Evolutionary conservation across 2,888 invertebrate genomes (phyloP).

Genomic region (Tortrix viridana): DNA sequence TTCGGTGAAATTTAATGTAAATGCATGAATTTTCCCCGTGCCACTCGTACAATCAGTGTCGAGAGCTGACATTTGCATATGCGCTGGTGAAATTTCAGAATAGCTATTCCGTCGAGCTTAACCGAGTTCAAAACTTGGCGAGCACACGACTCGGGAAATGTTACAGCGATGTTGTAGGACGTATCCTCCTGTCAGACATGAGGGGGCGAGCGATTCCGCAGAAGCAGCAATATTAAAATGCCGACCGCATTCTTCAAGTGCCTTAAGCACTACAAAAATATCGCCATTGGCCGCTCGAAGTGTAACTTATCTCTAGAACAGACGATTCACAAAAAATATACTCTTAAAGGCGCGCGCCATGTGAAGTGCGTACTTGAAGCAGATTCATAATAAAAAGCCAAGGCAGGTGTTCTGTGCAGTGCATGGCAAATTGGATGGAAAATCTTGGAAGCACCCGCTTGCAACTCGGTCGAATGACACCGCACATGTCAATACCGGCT

Average conservation of each 20-base stretch:
- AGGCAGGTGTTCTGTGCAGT: slow-evolving; percentile 61
- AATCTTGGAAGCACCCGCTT: slow-evolving; percentile 55
- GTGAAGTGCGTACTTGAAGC: slow-evolving; percentile 58
- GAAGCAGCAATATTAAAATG: slow-evolving; percentile 59
- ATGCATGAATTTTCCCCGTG: slow-evolving; percentile 81
- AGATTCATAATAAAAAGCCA: slow-evolving; percentile 60
- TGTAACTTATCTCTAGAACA: slow-evolving; percentile 64
- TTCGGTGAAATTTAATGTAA: slow-evolving; percentile 82
- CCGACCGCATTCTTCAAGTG: slow-evolving; percentile 53
- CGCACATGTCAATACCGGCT: slow-evolving; percentile 65
- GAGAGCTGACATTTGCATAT: slow-evolving; percentile 83
- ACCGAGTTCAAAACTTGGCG: slow-evolving; percentile 79
- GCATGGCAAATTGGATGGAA: slow-evolving; percentile 62
- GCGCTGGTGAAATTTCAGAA: slow-evolving; percentile 80
- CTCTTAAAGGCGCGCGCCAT: slow-evolving; percentile 60
- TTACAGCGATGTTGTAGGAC: slow-evolving; percentile 62
- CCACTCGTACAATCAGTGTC: slow-evolving; percentile 83
- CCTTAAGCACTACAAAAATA: slow-evolving; percentile 53
- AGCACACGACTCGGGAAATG: slow-evolving; percentile 65
- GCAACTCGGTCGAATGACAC: slow-evolving; percentile 55
- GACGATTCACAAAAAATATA: slow-evolving; percentile 57
- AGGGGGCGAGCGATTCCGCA: slow-evolving; percentile 52
- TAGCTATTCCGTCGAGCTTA: slow-evolving; percentile 77
- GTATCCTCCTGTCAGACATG: slow-evolving; percentile 65
- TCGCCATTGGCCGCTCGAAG: slow-evolving; percentile 51